phyloP scores from a whole-genome alignment of 2,797 vertebrate genomes.

The Margarornis squamiger region DNA sequence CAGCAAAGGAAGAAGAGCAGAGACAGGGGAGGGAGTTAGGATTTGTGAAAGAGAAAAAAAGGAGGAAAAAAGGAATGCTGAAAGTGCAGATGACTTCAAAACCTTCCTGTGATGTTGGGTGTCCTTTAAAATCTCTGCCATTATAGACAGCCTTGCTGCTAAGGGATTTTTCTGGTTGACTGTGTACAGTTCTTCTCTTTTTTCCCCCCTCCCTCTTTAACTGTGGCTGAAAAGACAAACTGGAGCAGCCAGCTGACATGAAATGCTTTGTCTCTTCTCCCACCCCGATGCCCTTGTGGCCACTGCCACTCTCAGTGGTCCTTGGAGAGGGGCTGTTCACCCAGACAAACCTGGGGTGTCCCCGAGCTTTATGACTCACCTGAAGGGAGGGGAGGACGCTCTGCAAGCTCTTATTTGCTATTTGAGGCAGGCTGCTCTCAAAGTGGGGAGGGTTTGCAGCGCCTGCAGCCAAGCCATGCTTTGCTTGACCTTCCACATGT shows the following conservation, averaged over 20 bases:
- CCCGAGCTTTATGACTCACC: slow-evolving; percentile 42
- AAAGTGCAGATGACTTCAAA: neutral
- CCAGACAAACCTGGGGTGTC: neutral
- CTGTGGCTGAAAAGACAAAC: neutral
- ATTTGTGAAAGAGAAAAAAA: neutral
- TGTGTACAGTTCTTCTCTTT: neutral
- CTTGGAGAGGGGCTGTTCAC: neutral
- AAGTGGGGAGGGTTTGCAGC: neutral
- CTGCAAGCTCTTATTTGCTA: slow-evolving; percentile 48
- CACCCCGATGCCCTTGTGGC: neutral
- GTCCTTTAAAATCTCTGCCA: neutral
- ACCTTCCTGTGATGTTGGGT: neutral
- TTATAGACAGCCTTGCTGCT: neutral
- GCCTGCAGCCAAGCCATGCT: slow-evolving; percentile 31
- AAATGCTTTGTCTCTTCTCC: neutral
- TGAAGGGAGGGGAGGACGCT: slow-evolving; percentile 18
- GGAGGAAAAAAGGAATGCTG: neutral
- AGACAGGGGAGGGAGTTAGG: neutral
- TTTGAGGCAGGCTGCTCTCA: slow-evolving; percentile 54
- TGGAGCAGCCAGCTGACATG: neutral
- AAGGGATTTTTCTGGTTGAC: neutral
- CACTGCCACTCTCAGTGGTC: neutral
- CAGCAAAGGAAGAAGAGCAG: neutral
- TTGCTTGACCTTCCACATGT: slow-evolving; percentile 61
- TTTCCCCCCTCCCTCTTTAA: neutral